Evolutionary conservation across 2,888 invertebrate species (phyloP).

Genomic region (Hydrotaea cyrtoneurina): DNA sequence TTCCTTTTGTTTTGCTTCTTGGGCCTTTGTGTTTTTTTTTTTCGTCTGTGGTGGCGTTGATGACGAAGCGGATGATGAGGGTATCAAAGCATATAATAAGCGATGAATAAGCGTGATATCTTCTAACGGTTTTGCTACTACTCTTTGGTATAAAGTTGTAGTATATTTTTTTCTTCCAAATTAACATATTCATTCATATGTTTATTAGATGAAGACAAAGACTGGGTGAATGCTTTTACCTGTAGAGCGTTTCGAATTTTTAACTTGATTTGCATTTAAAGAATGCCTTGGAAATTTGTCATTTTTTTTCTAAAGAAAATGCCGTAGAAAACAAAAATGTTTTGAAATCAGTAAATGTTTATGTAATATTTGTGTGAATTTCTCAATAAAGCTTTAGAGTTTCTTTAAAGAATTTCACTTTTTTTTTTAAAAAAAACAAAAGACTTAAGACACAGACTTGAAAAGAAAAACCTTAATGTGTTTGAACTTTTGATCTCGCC

Average conservation of each 20-base stretch:
- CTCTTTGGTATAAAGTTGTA: background rate
- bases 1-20: background rate
- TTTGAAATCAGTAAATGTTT: background rate
- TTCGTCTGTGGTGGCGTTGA: background rate
- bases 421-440: slow-evolving; percentile 19
- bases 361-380: background rate
- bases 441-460: slow-evolving; percentile 23
- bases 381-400: background rate
- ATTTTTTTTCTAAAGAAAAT: background rate
- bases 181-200: background rate
- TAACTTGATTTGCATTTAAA: background rate
- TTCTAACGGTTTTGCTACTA: background rate
- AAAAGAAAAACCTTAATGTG: background rate
- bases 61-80: background rate
- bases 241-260: background rate
- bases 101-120: slow-evolving; percentile 15
- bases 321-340: background rate
- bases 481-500: slow-evolving; percentile 1
- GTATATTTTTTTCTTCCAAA: background rate
- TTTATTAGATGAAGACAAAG: background rate
- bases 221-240: background rate
- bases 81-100: slow-evolving; percentile 4
- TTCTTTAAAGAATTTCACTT: slow-evolving; percentile 50
- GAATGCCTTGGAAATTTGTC: background rate
- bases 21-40: background rate